A percentile compares a stretch with the other conserved stretches of the same genome.
Conservation (phyloP, 2,113 vertebrate genomes). For the Mungos mungo region DNA sequence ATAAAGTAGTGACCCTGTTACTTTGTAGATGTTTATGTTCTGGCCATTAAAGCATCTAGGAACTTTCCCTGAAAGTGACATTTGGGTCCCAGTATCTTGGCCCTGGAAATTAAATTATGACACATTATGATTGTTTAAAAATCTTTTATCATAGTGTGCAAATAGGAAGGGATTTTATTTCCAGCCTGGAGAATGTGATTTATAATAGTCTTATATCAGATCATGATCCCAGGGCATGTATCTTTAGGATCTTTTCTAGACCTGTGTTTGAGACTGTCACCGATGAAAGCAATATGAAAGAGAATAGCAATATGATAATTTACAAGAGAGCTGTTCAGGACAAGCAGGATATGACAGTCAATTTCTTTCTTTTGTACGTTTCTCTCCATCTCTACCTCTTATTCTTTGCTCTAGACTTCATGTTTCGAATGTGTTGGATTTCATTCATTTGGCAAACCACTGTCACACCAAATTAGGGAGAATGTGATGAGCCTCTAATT, state of each 20-base stretch:
- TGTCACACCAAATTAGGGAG: slow-evolving; percentile 45
- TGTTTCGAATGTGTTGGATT: not conserved
- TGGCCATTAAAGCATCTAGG: not conserved
- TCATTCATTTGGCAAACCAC: slow-evolving; percentile 57
- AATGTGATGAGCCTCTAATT: slow-evolving; percentile 50
- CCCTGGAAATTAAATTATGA: not conserved
- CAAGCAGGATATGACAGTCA: not conserved
- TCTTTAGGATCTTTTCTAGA: not conserved
- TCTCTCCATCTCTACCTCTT: not conserved
- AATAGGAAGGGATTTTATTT: not conserved
- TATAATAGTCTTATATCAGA: not conserved
- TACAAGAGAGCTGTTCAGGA: not conserved
- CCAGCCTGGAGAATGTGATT: not conserved
- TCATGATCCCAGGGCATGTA: not conserved
- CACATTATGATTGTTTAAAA: not conserved
- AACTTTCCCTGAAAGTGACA: slow-evolving; percentile 8
- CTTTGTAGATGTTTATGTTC: not conserved
- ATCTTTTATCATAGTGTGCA: not conserved
- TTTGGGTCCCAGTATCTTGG: not conserved
- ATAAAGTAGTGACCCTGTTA: not conserved
- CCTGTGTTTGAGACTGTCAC: not conserved
- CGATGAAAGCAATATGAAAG: not conserved
- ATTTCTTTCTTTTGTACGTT: not conserved
- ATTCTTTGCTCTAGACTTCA: slow-evolving; percentile 13
- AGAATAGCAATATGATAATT: not conserved